Evolutionary conservation across 2,888 invertebrate species (phyloP).

Genomic region (Stegophylla sp.): DNA sequence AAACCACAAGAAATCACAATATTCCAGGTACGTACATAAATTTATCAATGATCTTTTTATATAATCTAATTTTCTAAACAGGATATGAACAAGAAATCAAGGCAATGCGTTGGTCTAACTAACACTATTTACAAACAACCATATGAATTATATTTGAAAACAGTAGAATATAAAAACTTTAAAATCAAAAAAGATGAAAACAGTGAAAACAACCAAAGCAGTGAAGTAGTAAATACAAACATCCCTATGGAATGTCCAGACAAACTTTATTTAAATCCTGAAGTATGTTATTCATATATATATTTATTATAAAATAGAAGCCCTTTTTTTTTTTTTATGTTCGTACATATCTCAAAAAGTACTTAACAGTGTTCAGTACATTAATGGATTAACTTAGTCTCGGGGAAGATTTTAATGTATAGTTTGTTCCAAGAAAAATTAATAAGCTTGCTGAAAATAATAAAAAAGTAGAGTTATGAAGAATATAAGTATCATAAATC

Average conservation of each 20-base stretch:
- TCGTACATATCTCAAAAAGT: too few species aligned
- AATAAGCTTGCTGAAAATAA: too few species aligned
- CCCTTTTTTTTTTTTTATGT: too few species aligned
- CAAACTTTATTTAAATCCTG: conserved; percentile 20
- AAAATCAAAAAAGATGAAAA: conserved; percentile 10
- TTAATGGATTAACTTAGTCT: too few species aligned
- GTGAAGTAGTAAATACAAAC: not conserved
- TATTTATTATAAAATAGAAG: too few species aligned
- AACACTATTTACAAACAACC: conserved; percentile 42
- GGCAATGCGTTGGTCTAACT: conserved; percentile 18
- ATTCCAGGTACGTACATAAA: conserved; percentile 17
- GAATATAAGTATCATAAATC: too few species aligned
- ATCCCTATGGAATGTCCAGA: conserved; percentile 31
- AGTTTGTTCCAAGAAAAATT: too few species aligned
- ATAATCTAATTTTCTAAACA: not conserved
- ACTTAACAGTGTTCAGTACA: too few species aligned
- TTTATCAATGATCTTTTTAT: not conserved
- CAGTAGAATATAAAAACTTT: conserved; percentile 35
- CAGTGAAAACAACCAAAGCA: not conserved
- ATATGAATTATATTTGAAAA: conserved; percentile 46
- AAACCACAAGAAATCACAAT: conserved; percentile 38
- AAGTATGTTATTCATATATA: too few species aligned
- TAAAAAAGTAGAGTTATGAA: too few species aligned
- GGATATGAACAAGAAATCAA: conserved; percentile 30
- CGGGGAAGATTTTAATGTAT: too few species aligned